A percentile compares a stretch with the other conserved stretches of the same genome.
Evolutionary conservation across 2,888 invertebrate genomes (phyloP).

Genomic region (Penaeus monodon): DNA sequence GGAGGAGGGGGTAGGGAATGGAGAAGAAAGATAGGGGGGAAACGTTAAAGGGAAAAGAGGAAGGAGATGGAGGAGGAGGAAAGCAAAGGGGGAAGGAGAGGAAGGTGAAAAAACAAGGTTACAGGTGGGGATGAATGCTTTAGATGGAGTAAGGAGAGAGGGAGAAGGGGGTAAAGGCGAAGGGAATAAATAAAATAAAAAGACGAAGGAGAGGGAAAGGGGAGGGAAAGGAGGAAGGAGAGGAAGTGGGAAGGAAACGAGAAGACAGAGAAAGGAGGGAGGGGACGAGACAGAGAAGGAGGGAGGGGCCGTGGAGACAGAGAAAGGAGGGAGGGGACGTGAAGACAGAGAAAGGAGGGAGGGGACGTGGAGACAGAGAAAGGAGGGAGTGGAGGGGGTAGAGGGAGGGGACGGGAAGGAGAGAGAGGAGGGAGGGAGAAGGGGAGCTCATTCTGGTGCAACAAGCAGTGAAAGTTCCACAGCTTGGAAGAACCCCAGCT

Average conservation of each 20-base stretch:
- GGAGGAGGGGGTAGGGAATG: background rate
- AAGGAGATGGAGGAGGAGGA: background rate
- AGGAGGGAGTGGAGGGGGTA: background rate
- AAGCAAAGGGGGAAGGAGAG: background rate
- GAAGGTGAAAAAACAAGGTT: too few relatives aligned
- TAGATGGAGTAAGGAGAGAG: too few relatives aligned
- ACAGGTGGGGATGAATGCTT: too few relatives aligned
- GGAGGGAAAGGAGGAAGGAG: background rate
- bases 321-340: background rate
- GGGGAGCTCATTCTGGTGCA: background rate
- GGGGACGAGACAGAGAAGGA: background rate
- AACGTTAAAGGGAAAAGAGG: background rate
- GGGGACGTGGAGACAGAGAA: background rate
- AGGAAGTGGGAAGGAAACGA: background rate
- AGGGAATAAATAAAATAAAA: background rate
- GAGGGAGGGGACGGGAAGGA: background rate
- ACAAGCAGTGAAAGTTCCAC: slow-evolving; percentile 1
- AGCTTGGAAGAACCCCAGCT: background rate
- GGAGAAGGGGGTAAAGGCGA: background rate
- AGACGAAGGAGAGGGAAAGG: background rate
- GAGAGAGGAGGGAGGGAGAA: background rate
- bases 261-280: background rate
- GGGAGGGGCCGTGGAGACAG: background rate
- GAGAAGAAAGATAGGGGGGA: background rate
- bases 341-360: background rate